phyloP scores from a whole-genome alignment of 2,888 invertebrate species.

The Stenoptilia bipunctidactyla region DNA sequence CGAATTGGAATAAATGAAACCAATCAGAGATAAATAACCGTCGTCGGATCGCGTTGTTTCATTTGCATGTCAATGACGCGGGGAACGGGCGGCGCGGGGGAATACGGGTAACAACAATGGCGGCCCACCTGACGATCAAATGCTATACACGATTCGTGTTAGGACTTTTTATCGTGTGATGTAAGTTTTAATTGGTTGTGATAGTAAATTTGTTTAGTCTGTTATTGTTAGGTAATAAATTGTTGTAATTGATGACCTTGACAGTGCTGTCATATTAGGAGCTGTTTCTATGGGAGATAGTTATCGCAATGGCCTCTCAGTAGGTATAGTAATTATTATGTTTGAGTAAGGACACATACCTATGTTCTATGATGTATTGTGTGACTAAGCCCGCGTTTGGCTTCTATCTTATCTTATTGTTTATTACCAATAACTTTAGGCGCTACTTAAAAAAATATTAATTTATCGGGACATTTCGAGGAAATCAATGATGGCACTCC shows the following conservation, averaged over 20 bases:
- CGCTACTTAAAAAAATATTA: too few species aligned
- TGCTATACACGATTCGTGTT: conserved; percentile 12
- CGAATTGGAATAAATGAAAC: conserved; percentile 58
- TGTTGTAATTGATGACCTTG: background rate
- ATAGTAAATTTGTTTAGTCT: background rate
- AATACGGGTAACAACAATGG: conserved; percentile 30
- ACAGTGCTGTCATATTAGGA: too few species aligned
- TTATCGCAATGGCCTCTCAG: too few species aligned
- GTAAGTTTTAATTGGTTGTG: background rate
- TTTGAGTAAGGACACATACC: too few species aligned
- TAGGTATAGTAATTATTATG: too few species aligned
- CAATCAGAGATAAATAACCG: conserved; percentile 69
- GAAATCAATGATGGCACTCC: too few species aligned
- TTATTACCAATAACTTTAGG: too few species aligned
- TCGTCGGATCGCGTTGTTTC: conserved; percentile 50
- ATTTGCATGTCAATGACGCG: conserved; percentile 62
- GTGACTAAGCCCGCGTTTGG: too few species aligned
- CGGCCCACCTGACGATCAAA: conserved; percentile 39
- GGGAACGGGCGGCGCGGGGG: conserved; percentile 17
- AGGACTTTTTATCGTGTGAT: conserved; percentile 5
- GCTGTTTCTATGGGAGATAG: too few species aligned
- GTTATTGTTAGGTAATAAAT: background rate
- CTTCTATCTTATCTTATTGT: too few species aligned
- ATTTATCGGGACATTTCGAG: too few species aligned
- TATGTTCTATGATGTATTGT: too few species aligned